These are phyloP conservation scores for Siniperca undulata DNA, from an alignment of 2,797 vertebrate genomes.

Conservation along the genomic window DNA sequence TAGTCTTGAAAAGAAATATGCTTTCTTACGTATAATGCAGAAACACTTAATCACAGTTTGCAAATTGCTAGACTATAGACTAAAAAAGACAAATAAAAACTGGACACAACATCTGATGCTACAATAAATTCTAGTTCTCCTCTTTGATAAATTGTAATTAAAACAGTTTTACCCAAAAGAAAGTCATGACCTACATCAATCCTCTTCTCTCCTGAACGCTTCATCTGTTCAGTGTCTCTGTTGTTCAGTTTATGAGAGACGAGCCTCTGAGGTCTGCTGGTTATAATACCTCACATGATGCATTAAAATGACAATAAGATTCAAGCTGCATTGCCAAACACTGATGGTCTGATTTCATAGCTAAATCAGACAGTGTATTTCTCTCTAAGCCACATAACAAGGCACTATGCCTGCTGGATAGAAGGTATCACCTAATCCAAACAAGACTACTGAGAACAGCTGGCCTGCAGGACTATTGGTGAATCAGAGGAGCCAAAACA, in stretches of 20 bases:
- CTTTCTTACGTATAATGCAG: not conserved
- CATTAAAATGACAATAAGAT: conserved; percentile 53
- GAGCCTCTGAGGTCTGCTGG: conserved; percentile 40
- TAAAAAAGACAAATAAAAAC: not conserved
- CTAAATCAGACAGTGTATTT: conserved; percentile 63
- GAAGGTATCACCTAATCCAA: conserved; percentile 39
- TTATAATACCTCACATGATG: conserved; percentile 38
- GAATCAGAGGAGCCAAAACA: conserved; percentile 59
- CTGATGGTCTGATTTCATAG: conserved; percentile 67
- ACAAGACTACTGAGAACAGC: conserved; percentile 39
- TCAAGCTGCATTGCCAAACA: conserved; percentile 63
- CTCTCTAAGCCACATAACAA: conserved; percentile 45
- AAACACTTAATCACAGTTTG: not conserved
- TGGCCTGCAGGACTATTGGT: conserved; percentile 27
- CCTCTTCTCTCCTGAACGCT: conserved; percentile 23
- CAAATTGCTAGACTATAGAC: not conserved
- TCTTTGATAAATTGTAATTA: conserved; percentile 4
- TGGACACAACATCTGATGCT: not conserved
- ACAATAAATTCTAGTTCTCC: not conserved
- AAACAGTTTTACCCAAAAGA: conserved; percentile 52
- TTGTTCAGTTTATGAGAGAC: conserved; percentile 40
- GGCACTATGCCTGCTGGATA: conserved; percentile 53
- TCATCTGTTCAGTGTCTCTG: conserved; percentile 41
- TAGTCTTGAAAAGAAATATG: not conserved
- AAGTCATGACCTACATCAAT: conserved; percentile 23